These are phyloP conservation scores for Halcyon leucocephala DNA, from an alignment of 2,797 vertebrate species.

Conservation along the genomic window DNA sequence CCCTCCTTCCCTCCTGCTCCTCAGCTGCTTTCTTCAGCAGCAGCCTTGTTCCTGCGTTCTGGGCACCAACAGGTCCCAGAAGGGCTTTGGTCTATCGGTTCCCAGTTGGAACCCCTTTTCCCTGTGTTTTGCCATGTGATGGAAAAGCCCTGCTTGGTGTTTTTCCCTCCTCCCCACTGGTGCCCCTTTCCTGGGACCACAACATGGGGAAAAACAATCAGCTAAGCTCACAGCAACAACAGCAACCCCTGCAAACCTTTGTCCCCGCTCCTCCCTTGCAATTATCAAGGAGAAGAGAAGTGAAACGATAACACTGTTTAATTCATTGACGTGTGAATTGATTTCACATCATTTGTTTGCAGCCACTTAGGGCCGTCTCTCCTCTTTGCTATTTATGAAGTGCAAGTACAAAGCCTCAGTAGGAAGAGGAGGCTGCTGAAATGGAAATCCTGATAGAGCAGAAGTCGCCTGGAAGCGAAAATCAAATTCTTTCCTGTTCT, in stretches of 20 bases:
- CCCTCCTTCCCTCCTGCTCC: neutral
- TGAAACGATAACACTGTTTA: neutral
- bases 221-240: neutral
- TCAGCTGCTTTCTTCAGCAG: neutral
- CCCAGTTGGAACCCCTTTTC: neutral
- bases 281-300: neutral
- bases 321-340: constrained; percentile 28
- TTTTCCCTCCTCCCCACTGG: neutral
- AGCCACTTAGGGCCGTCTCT: neutral
- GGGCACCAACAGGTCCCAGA: neutral
- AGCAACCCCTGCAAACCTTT: neutral
- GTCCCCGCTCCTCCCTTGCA: neutral
- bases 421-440: neutral
- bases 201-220: neutral
- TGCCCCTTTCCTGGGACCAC: neutral
- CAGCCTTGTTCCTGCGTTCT: neutral
- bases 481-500: neutral
- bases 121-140: accelerated
- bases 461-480: neutral
- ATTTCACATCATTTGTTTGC: neutral
- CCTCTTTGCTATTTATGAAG: neutral
- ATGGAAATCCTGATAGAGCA: neutral
- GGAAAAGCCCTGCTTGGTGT: neutral
- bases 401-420: neutral
- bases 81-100: neutral